phyloP scores from a whole-genome alignment of 2,888 invertebrate species.

The Timema cristinae region DNA sequence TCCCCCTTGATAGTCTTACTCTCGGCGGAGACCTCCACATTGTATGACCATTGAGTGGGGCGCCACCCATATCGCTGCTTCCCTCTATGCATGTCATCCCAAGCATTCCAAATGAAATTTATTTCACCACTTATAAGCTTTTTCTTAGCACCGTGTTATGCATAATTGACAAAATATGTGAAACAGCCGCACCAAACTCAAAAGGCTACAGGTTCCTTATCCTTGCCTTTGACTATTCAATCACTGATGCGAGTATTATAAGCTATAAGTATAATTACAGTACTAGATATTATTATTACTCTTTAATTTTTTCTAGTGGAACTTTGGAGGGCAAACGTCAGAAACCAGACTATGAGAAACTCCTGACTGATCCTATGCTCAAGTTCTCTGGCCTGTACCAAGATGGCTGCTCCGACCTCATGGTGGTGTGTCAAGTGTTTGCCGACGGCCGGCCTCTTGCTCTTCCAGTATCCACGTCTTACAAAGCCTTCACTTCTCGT shows the following conservation, averaged over 20 bases:
- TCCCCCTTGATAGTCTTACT: too few species aligned
- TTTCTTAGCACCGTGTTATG: too few species aligned
- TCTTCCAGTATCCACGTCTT: conserved; percentile 82
- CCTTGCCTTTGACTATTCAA: too few species aligned
- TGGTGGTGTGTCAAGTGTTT: conserved; percentile 81
- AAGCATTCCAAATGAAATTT: too few species aligned
- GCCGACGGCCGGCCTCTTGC: conserved; percentile 78
- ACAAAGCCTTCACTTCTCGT: conserved; percentile 85
- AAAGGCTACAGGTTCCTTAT: not conserved
- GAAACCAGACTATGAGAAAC: conserved; percentile 81
- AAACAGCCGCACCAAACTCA: not conserved
- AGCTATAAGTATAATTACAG: conserved; percentile 3
- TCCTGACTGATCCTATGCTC: conserved; percentile 82
- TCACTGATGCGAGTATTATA: conserved; percentile 8
- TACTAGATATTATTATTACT: conserved; percentile 18
- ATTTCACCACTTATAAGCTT: too few species aligned
- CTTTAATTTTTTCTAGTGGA: conserved; percentile 58
- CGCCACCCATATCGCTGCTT: too few species aligned
- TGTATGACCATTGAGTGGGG: too few species aligned
- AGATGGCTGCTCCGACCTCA: conserved; percentile 79
- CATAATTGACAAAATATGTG: too few species aligned
- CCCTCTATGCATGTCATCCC: too few species aligned
- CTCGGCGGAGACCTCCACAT: too few species aligned
- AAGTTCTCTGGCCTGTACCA: conserved; percentile 87
- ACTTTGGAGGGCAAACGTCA: conserved; percentile 87